Evolutionary conservation across 2,888 invertebrate genomes (phyloP).

Genomic region (Dexiosoma caninum): DNA sequence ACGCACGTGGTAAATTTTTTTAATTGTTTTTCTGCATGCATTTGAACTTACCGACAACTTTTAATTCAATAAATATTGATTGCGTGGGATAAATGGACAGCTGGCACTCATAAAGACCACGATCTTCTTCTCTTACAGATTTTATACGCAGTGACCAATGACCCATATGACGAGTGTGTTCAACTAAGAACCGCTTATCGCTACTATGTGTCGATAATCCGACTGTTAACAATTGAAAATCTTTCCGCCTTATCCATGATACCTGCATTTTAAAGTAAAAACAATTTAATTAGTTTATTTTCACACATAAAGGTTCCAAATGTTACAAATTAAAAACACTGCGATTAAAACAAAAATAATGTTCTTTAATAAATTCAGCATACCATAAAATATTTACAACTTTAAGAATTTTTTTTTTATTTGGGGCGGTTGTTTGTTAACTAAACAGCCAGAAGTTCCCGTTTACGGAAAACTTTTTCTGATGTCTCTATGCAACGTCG

Average conservation of each 20-base stretch:
- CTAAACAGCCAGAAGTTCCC: too few relatives aligned
- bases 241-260: conserved; percentile 83
- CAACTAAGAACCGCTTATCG: conserved; percentile 82
- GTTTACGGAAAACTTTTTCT: too few relatives aligned
- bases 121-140: conserved; percentile 77
- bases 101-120: conserved; percentile 82
- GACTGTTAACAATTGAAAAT: conserved; percentile 83
- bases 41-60: conserved; percentile 81
- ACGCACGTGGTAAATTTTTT: too few relatives aligned
- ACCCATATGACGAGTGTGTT: conserved; percentile 81
- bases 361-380: too few relatives aligned
- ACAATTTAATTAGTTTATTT: background rate
- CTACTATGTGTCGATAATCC: conserved; percentile 82
- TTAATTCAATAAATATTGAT: conserved; percentile 82
- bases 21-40: too few relatives aligned
- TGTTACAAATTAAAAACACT: too few relatives aligned
- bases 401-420: too few relatives aligned
- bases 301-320: too few relatives aligned
- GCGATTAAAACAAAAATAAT: too few relatives aligned
- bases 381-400: too few relatives aligned
- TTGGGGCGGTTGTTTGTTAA: too few relatives aligned
- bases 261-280: conserved; percentile 73
- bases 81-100: conserved; percentile 83
- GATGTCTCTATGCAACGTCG: too few relatives aligned
- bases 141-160: conserved; percentile 80